Conservation (phyloP, 2,888 invertebrate genomes). For the Hypsopygia costalis region DNA sequence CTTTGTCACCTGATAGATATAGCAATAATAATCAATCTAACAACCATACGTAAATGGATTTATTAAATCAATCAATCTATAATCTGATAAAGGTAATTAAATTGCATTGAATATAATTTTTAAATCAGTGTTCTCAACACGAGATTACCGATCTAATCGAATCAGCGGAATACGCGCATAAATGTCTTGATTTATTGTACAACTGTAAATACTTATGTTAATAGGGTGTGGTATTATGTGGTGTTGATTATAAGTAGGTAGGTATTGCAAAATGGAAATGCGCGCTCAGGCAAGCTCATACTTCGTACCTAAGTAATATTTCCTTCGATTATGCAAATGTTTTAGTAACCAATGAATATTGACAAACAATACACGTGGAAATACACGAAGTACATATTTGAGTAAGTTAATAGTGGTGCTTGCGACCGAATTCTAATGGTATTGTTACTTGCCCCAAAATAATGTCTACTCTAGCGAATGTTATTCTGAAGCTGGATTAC, state of each 20-base stretch:
- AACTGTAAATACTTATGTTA: conserved; percentile 66
- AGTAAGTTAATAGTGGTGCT: conserved; percentile 46
- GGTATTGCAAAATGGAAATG: conserved; percentile 68
- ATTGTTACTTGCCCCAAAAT: too few relatives aligned
- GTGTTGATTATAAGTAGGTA: conserved; percentile 38
- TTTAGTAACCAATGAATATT: conserved; percentile 47
- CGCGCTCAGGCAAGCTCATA: conserved; percentile 42
- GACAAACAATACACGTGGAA: conserved; percentile 66
- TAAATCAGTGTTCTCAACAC: too few relatives aligned
- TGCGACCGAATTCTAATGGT: conserved; percentile 15
- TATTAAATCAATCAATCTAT: neutral
- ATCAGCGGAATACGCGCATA: conserved; percentile 26
- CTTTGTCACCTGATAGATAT: too few relatives aligned
- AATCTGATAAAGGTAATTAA: too few relatives aligned
- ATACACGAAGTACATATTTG: conserved; percentile 55
- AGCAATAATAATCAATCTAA: too few relatives aligned
- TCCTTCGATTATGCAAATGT: conserved; percentile 64
- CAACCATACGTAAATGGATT: neutral
- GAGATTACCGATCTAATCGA: too few relatives aligned
- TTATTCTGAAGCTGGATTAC: too few relatives aligned
- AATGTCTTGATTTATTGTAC: conserved; percentile 64
- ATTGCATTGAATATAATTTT: too few relatives aligned
- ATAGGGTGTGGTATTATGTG: conserved; percentile 54
- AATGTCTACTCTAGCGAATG: too few relatives aligned
- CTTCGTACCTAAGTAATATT: conserved; percentile 50